Evolutionary conservation across 2,797 vertebrate genomes (phyloP).

Genomic region (Anableps anableps): DNA sequence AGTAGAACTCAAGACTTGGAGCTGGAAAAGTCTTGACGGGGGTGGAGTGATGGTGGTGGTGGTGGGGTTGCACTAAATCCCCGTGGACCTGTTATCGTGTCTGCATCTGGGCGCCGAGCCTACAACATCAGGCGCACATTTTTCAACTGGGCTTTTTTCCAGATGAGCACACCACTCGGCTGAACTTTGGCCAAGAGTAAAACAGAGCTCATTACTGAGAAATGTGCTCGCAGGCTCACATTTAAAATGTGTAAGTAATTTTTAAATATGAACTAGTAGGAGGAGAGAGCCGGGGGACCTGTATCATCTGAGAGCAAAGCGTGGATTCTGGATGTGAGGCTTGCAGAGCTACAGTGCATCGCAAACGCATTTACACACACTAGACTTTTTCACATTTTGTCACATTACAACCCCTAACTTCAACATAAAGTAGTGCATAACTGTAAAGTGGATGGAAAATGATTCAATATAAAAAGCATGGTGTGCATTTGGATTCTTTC

Average conservation of each 20-base stretch:
- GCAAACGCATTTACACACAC: background rate
- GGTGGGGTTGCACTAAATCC: conserved; percentile 58
- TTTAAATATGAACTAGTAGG: conserved; percentile 64
- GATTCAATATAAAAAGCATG: background rate
- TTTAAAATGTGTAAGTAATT: conserved; percentile 77
- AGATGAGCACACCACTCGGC: conserved; percentile 72
- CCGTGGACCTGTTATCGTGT: conserved; percentile 76
- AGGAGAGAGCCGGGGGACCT: conserved; percentile 43
- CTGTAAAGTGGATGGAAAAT: background rate
- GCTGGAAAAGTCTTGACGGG: conserved; percentile 41
- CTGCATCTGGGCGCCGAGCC: conserved; percentile 80
- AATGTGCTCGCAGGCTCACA: conserved; percentile 70
- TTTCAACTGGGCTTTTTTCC: conserved; percentile 78
- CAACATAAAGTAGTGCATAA: background rate
- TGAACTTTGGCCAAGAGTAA: conserved; percentile 74
- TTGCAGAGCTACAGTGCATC: background rate
- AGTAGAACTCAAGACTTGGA: conserved; percentile 50
- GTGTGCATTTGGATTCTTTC: background rate
- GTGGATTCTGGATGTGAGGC: conserved; percentile 29
- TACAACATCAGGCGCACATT: conserved; percentile 80
- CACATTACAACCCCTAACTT: background rate
- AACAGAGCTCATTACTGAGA: conserved; percentile 81
- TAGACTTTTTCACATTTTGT: background rate
- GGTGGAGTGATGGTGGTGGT: conserved; percentile 29
- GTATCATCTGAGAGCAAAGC: conserved; percentile 47